These are phyloP conservation scores for Dendrocincla tyrannina DNA, from an alignment of 2,797 vertebrate genomes.

Conservation along the genomic window DNA sequence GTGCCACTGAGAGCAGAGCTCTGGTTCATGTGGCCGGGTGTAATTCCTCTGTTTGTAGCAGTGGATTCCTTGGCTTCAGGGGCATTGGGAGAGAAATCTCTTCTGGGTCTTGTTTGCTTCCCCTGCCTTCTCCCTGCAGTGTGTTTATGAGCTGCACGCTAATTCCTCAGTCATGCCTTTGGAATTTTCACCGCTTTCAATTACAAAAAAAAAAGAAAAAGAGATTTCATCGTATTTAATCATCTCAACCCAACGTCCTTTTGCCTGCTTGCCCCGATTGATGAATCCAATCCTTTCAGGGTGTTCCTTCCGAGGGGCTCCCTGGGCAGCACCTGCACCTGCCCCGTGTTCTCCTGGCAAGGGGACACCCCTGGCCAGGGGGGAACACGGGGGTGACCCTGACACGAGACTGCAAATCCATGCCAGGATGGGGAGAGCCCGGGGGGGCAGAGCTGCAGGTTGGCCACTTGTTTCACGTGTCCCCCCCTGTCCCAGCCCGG, in stretches of 20 bases:
- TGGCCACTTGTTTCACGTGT: not conserved
- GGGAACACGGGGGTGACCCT: conserved; percentile 22
- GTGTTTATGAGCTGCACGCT: conserved; percentile 28
- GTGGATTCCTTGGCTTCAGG: not conserved
- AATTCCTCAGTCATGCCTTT: not conserved
- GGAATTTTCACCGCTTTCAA: not conserved
- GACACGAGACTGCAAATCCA: conserved; percentile 19
- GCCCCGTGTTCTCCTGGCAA: conserved; percentile 65
- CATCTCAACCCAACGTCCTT: not conserved
- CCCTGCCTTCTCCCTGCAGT: not conserved
- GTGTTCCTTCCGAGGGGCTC: not conserved
- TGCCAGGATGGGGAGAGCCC: not conserved
- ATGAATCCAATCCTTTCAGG: conserved; percentile 9
- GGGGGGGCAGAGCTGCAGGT: not conserved
- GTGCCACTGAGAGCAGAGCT: conserved; percentile 20
- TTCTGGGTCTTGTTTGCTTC: conserved; percentile 37
- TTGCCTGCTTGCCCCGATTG: not conserved
- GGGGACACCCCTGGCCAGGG: not conserved
- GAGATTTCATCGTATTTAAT: not conserved
- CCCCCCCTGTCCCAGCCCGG: not conserved
- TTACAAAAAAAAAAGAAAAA: not conserved
- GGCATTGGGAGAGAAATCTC: conserved; percentile 3
- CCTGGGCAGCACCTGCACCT: conserved; percentile 18
- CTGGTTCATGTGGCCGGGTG: conserved; percentile 18
- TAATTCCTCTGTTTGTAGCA: conserved; percentile 3